Evolutionary conservation across 2,113 vertebrate species (phyloP), one percentile per base, ranked within the genome.

Genomic region (Lepidothrix coronata): DNA sequence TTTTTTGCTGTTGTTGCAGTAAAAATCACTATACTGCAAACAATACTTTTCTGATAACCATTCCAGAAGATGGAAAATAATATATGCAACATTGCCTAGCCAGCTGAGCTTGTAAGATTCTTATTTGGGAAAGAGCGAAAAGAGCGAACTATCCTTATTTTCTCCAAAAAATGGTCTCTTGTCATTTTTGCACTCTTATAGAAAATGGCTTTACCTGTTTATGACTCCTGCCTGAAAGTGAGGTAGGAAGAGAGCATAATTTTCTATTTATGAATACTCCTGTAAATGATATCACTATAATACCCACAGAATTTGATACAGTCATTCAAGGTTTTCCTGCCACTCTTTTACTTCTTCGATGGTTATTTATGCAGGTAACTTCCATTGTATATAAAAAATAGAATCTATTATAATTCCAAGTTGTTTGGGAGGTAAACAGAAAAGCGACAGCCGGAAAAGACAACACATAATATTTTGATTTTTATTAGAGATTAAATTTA

Each of bases 51-150:
- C 58, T 0, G 2, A 91, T 76, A 95, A 91, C 20, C 19, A 81
- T 92, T 91, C 22, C 33, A 93, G 79, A 43, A 89, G 71, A 95
- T 73, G 65, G 87, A 91, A 93, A 96, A 78, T 79, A 89, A 84
- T 80, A 51, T 44, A 85, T 92, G 58, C 66, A 96, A 79, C 79
- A 70, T 78, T 92, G 41, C 30, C n/a, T 93, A 68, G 27, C 37
- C 63, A 93, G 61, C 25, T 93, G 54, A 93, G 49, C 55, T 87
- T 86, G 33, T 73, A 88, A 81, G 93, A 81, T 61, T 85, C 14
- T 65, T 92, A 89, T 93, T 78, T 91, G 61, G 21, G 39, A 88
- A 91, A 79, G 39, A 82, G 13, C 28, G 77, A 77, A 88, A 91
- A 79, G 39, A 82, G 13, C 28, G 77, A 77, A 63, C 27, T 51